These are phyloP conservation scores for Plagodis pulveraria DNA, from an alignment of 2,888 invertebrate species.

Conservation along the genomic window DNA sequence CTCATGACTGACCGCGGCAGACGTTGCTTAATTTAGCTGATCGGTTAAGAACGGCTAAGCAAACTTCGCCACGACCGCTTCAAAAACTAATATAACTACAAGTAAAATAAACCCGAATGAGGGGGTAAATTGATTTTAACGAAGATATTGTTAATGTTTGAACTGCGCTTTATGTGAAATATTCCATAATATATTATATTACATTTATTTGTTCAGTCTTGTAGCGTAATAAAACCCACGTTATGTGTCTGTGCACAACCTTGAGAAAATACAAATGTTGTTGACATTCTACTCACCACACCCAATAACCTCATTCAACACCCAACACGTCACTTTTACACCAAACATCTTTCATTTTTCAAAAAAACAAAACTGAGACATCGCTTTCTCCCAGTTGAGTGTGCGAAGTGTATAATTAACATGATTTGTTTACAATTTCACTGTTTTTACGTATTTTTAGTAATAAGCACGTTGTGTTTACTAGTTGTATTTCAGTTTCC, in stretches of 20 bases:
- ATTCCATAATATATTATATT: no score
- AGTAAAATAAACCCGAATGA: no score
- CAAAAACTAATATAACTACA: no score
- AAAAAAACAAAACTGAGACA: slow-evolving; percentile 20
- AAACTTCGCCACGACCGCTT: no score
- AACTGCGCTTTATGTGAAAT: no score
- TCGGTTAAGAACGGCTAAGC: no score
- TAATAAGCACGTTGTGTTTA: slow-evolving; percentile 7
- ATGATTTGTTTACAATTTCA: slow-evolving; percentile 36
- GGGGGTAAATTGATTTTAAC: no score
- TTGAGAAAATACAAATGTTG: slow-evolving; percentile 10
- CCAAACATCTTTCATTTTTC: slow-evolving; percentile 18
- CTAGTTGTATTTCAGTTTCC: slow-evolving; percentile 1
- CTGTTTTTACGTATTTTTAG: slow-evolving; percentile 26
- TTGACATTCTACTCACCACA: slow-evolving; percentile 15
- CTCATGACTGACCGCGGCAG: no score
- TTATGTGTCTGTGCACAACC: background rate
- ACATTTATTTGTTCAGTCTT: no score
- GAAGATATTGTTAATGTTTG: no score
- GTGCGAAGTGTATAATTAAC: slow-evolving; percentile 33
- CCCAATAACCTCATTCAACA: slow-evolving; percentile 5
- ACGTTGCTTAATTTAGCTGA: no score
- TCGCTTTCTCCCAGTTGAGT: slow-evolving; percentile 26
- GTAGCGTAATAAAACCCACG: no score
- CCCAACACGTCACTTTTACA: background rate